Base-by-base conservation (phyloP, 2,113 vertebrate species). In the Pelmatolapia mariae region DNA sequence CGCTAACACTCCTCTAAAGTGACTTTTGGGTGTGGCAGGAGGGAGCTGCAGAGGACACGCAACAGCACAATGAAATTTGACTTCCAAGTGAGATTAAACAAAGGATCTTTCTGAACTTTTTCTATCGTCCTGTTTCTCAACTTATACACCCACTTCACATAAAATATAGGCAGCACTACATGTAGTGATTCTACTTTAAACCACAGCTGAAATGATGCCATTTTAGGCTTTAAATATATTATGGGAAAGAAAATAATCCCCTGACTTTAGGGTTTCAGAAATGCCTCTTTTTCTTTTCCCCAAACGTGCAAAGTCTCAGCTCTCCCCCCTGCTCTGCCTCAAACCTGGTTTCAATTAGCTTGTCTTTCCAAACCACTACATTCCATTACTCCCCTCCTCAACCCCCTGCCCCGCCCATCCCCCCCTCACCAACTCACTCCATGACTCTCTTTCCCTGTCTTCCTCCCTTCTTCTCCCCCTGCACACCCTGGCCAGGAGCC, bases 311-410 rank as follows among this genome's bases (percentile, higher is more conserved):
- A 91, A 91, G 86, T 84, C 89, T 87, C 81, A 63, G 68, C 92
- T 93, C 87, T 89, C 91, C 90, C 89, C 87, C 88, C 82, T 93
- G 33, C 89, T 93, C 86, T 78, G 89, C 94, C 94, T 95, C 90
- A 95, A 96, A 96, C 95, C 96, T 97, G 97, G 95, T 96, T 97
- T 96, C 96, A 97, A 97, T 97, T 97, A 97, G 96, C 89, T 95
- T 95, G 95, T 96, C 95, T 96, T 97, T 97, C 97, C 96, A 96
- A 97, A 97, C 97, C 96, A 94, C 97, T 95, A 94, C 96, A 97
- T 97, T 97, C 96, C 97, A 96, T 96, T 94, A 96, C 95, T 94
- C 96, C 92, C 95, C 94, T 90, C 86, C 91, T 93, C 73, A 52
- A 83, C 81, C 92, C 89, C 53, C 86, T 79, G 81, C 66, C 6